Conservation (phyloP, 2,888 invertebrate genomes). For the Cephus rjabovi region DNA sequence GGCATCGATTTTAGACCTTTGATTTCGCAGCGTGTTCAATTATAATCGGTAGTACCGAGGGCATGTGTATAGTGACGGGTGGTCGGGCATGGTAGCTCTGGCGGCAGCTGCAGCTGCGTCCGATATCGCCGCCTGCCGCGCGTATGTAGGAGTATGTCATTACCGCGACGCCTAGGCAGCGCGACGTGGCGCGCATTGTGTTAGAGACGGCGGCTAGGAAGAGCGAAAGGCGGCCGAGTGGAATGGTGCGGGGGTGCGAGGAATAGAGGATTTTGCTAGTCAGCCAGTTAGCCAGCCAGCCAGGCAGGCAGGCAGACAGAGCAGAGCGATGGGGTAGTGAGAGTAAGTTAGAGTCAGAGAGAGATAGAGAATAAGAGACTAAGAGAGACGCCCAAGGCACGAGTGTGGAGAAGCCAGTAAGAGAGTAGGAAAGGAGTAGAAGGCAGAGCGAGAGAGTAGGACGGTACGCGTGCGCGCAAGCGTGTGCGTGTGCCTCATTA, state of each 20-base stretch:
- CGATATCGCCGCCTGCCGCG: neutral
- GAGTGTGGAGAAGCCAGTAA: neutral
- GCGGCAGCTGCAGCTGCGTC: conserved; percentile 5
- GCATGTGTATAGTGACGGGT: conserved; percentile 4
- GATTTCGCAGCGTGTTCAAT: conserved; percentile 40
- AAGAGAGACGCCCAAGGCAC: neutral
- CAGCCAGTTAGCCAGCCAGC: neutral
- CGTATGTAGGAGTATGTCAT: conserved; percentile 57
- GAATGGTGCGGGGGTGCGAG: conserved; percentile 20
- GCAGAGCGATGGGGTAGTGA: neutral
- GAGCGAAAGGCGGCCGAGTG: conserved; percentile 28
- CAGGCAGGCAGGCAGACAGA: neutral
- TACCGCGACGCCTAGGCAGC: conserved; percentile 57
- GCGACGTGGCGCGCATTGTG: conserved; percentile 50
- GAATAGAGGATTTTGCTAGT: conserved; percentile 5
- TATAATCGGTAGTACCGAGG: conserved; percentile 32
- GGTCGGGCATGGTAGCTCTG: conserved; percentile 1
- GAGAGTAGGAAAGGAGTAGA: conserved; percentile 10
- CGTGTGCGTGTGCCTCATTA: conserved; percentile 58
- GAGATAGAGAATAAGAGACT: neutral
- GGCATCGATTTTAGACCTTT: neutral
- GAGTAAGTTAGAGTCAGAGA: neutral
- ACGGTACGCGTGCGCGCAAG: conserved; percentile 51
- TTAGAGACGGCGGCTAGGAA: conserved; percentile 29
- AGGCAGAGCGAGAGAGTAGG: conserved; percentile 24